These are phyloP conservation scores for Sitobion miscanthi DNA, from an alignment of 1,140 invertebrate species.

Conservation along the genomic window DNA sequence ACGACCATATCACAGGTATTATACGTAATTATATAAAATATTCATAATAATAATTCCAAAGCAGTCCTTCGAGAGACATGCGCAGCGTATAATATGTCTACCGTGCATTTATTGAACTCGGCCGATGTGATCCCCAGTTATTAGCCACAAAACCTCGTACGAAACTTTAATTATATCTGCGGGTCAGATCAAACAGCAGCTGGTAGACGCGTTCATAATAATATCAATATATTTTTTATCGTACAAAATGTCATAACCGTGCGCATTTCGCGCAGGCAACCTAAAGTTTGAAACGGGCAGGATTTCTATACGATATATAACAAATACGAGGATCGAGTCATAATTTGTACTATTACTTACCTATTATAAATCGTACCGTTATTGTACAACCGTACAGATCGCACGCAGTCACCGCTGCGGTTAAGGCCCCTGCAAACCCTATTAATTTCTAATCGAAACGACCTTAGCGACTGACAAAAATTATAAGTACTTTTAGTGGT, in stretches of 20 bases:
- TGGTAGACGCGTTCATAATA: too few species aligned
- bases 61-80: too few species aligned
- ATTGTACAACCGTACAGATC: neutral
- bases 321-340: neutral
- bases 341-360: neutral
- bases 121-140: neutral
- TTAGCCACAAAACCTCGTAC: neutral
- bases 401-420: neutral
- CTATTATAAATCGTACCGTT: neutral
- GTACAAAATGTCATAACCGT: neutral
- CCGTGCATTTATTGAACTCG: too few species aligned
- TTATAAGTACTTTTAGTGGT: too few species aligned
- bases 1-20: neutral
- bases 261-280: neutral
- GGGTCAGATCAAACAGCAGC: neutral
- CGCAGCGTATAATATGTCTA: too few species aligned
- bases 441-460: too few species aligned
- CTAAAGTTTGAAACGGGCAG: neutral
- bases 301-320: neutral
- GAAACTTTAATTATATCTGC: neutral
- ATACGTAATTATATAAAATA: too few species aligned
- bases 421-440: neutral
- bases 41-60: too few species aligned
- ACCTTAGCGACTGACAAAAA: too few species aligned
- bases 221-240: neutral